Evolutionary conservation across 2,113 vertebrate species (phyloP), one percentile per base, ranked within the genome.

Genomic region (Pluvianellus socialis): DNA sequence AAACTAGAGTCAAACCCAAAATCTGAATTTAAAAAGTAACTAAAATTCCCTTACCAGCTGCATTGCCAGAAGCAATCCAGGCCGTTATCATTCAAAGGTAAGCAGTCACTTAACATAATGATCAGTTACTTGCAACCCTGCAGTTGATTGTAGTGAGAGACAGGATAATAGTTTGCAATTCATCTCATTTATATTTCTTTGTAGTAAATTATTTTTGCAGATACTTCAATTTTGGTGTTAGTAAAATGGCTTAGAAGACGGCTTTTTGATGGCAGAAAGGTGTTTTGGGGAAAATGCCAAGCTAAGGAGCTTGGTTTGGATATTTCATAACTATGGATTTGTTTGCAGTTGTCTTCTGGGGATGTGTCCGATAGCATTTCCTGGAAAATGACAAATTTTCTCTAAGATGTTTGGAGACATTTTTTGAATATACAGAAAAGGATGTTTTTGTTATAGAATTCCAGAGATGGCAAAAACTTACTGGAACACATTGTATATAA

Each of bases 11-110:
- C 12, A 58, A 83, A 86, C 58, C 24, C 38, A 38, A 73, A 86
- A 86, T 47, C 22, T 26, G 19, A 59, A 49, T 28, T 74, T 24
- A 11, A 50, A 47, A 80, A 67, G 20, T 67, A 63, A 70, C 44
- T 82, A n/a, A 76, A 86, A 61, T 80, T 93, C 70, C 33, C 44
- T 75, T 72, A 53, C 49, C 62, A 84, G 76, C 74, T 94, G 40
- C 42, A 56, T 79, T 7, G 26, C 90, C 61, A 68, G 72, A 71
- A 71, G 38, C 71, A 53, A 38, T 66, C 35, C 42, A 76, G 74
- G 23, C 40, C n/a, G 85, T 86, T 91, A 59, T n/a, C 70, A 65
- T 50, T 88, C 79, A 74, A 95, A 96, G 83, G 71, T 79, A 88
- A 92, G 84, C 56, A 88, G 49, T 86, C 75, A 74, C 35, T 94